Evolutionary conservation across 2,888 invertebrate species (phyloP), one percentile per base, ranked within the genome.

Genomic region (Pterostichus madidus): DNA sequence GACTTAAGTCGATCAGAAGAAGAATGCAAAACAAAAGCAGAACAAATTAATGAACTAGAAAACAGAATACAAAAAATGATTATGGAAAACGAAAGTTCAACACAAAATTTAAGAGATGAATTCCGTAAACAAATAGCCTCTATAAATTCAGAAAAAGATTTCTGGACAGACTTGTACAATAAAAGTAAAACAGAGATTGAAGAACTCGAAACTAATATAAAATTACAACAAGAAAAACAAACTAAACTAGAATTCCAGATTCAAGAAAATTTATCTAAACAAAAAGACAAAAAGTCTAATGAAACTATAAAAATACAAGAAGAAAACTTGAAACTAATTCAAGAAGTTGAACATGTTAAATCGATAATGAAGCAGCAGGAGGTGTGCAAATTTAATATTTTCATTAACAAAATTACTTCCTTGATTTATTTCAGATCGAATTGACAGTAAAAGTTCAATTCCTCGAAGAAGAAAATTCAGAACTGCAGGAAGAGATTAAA

Each of bases 201-300:
- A 49, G 73, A 80, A 71, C 56, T 71, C 8, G 80, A 80, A 71
- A 35, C 10, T 64, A 64, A 32, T 31, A 39, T 68, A 35, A 83
- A 77, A 68, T 15, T 15, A 32, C 49, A 76, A 35, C 39, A 61
- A 31, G 59, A 56, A 49, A 76, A 75, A 61, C 75, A 61, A 61
- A 31, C 15, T 17, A 13, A 17, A 64, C n/a, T 31, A 11, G 64
- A 79, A 31, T 8, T 32, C 31, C 39, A 75, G 15, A n/a, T 83
- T n/a, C 52, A 32, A 44, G 52, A 71, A 7, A 44, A 39, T 39
- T 17, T 71, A 10, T 10, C 68, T 5, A 46, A 49, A 17, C n/a
- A 77, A 52, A 39, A 15, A 49, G 24, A 24, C 24, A 13, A 77
- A 35, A 53, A 32, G 11, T 13, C 32, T 32, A 44, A 39, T 5